Conservation (phyloP, 2,888 invertebrate species). For the Megaustenia siamemsis region DNA sequence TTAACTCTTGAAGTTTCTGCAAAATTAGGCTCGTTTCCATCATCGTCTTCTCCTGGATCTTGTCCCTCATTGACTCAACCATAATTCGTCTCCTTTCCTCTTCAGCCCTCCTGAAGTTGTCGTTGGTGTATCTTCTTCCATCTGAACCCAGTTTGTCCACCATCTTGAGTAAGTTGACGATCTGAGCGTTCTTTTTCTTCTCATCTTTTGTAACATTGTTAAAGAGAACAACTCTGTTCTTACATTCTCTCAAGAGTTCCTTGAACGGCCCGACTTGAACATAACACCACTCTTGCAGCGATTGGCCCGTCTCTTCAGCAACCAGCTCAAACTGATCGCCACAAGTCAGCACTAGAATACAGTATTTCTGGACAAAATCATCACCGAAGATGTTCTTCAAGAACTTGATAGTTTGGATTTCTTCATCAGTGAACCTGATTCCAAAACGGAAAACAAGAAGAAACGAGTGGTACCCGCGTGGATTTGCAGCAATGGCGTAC, state of each 20-base stretch:
- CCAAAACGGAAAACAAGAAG: not conserved
- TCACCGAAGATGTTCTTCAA: not conserved
- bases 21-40: not conserved
- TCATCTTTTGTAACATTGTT: not conserved
- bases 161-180: not conserved
- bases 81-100: not conserved
- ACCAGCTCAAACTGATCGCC: not conserved
- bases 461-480: constrained; percentile 1
- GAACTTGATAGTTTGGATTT: not conserved
- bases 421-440: not conserved
- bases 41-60: not conserved
- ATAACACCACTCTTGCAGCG: not conserved
- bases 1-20: not conserved
- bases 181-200: not conserved
- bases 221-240: not conserved
- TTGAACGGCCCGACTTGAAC: not conserved
- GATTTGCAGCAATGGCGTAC: not conserved
- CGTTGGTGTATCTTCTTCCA: not conserved
- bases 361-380: not conserved
- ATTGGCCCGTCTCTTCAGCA: not conserved
- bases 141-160: not conserved
- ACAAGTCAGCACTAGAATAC: not conserved
- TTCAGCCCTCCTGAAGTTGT: not conserved
- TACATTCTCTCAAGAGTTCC: constrained; percentile 1
- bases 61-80: not conserved